Conservation (phyloP, 2,888 invertebrate genomes). For the Sphaerophoria taeniata region DNA sequence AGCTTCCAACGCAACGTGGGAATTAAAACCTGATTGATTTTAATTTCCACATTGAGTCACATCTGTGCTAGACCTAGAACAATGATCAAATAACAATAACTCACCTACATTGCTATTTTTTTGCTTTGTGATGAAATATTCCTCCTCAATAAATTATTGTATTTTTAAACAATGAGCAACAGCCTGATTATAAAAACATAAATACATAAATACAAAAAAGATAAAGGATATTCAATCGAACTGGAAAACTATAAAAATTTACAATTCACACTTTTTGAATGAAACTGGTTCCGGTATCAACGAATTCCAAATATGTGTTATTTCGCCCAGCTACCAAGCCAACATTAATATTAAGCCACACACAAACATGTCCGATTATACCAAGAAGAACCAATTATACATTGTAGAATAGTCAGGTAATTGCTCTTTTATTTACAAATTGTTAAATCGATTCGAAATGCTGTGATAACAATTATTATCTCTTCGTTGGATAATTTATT, state of each 20-base stretch:
- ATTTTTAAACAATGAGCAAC: constrained; percentile 52
- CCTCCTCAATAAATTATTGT: constrained; percentile 30
- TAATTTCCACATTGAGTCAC: not conserved
- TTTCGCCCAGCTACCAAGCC: not conserved
- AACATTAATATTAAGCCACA: constrained; percentile 47
- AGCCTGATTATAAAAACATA: constrained; percentile 18
- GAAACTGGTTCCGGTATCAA: constrained; percentile 37
- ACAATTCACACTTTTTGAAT: constrained; percentile 14
- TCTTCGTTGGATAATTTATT: constrained; percentile 72
- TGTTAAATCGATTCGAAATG: constrained; percentile 74
- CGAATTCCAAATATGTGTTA: constrained; percentile 32
- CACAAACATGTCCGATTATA: constrained; percentile 64
- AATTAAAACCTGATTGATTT: no score
- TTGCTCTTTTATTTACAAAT: constrained; percentile 74
- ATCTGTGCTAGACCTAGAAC: not conserved
- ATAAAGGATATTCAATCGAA: not conserved
- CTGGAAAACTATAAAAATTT: not conserved
- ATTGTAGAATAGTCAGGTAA: constrained; percentile 73
- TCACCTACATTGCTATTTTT: not conserved
- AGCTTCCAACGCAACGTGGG: no score
- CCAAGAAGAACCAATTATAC: constrained; percentile 66
- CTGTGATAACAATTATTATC: constrained; percentile 73
- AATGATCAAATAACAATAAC: not conserved
- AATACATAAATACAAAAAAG: constrained; percentile 5
- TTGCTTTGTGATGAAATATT: constrained; percentile 33